Conservation (phyloP, 1,140 invertebrate species). For the Varroa destructor region DNA sequence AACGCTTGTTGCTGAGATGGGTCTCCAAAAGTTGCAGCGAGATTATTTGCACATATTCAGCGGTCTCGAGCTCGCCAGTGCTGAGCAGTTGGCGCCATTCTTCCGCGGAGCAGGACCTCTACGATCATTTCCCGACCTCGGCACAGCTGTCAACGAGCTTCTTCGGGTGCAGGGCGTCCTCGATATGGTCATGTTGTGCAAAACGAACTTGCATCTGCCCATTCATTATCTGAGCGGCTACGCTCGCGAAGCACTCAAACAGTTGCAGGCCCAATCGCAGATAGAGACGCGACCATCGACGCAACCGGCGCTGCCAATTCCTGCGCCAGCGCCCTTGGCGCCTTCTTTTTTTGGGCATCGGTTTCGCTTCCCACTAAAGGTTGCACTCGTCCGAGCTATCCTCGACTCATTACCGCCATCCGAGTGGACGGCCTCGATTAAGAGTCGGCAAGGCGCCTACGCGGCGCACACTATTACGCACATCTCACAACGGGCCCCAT, state of each 20-base stretch:
- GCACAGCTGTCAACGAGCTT: slow-evolving; percentile 2
- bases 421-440: slow-evolving; percentile 26
- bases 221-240: slow-evolving; percentile 25
- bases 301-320: too few species aligned
- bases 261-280: background rate
- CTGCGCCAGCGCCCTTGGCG: too few species aligned
- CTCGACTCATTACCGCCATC: slow-evolving; percentile 12
- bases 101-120: slow-evolving; percentile 18
- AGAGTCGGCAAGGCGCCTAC: slow-evolving; percentile 27
- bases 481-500: slow-evolving; percentile 24
- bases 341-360: background rate
- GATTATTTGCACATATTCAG: slow-evolving; percentile 27
- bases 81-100: slow-evolving; percentile 9
- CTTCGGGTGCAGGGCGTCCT: slow-evolving; percentile 12
- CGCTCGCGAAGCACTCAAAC: slow-evolving; percentile 27
- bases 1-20: slow-evolving; percentile 20
- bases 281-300: too few species aligned
- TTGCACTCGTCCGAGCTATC: slow-evolving; percentile 28
- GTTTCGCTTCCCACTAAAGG: slow-evolving; percentile 25
- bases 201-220: slow-evolving; percentile 19
- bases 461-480: slow-evolving; percentile 24
- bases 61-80: slow-evolving; percentile 16
- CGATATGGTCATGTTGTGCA: slow-evolving; percentile 26
- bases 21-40: slow-evolving; percentile 17
- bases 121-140: background rate